Evolutionary conservation across 2,888 invertebrate species (phyloP).

Genomic region (Drosophila neutralis): DNA sequence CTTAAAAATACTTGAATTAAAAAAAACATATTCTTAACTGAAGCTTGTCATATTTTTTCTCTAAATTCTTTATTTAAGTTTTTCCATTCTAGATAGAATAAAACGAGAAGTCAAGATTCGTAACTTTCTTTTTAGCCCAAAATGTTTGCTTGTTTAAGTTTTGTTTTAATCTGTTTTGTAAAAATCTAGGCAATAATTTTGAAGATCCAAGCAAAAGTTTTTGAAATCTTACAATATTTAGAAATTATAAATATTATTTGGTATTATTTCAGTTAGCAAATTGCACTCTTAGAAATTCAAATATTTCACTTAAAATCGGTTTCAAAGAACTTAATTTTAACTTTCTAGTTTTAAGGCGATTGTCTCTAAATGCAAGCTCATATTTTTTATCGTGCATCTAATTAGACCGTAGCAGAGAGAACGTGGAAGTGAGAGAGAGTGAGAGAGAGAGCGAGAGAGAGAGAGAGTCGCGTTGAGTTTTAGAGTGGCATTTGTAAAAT

Average conservation of each 20-base stretch:
- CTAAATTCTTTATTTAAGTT: not conserved
- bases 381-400: not conserved
- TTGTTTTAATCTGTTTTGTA: not conserved
- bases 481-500: slow-evolving; percentile 51
- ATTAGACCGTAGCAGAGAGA: not conserved
- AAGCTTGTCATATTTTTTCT: accelerated
- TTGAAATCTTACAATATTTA: not conserved
- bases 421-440: not conserved
- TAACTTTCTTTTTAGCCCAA: not conserved
- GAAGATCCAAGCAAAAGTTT: not conserved
- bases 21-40: not conserved
- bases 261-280: not conserved
- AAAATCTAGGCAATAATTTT: not conserved
- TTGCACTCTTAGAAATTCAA: not conserved
- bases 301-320: not conserved
- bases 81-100: not conserved
- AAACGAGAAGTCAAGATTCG: not conserved
- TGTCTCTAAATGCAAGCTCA: not conserved
- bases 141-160: not conserved
- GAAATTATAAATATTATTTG: not conserved
- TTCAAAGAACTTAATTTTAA: too few species aligned
- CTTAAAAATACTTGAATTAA: not conserved
- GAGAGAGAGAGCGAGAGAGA: not conserved
- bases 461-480: slow-evolving; percentile 13
- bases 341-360: not conserved